Evolutionary conservation across 2,888 invertebrate genomes (phyloP), one percentile per base, ranked within the genome.

Genomic region (Drosophila merina): DNA sequence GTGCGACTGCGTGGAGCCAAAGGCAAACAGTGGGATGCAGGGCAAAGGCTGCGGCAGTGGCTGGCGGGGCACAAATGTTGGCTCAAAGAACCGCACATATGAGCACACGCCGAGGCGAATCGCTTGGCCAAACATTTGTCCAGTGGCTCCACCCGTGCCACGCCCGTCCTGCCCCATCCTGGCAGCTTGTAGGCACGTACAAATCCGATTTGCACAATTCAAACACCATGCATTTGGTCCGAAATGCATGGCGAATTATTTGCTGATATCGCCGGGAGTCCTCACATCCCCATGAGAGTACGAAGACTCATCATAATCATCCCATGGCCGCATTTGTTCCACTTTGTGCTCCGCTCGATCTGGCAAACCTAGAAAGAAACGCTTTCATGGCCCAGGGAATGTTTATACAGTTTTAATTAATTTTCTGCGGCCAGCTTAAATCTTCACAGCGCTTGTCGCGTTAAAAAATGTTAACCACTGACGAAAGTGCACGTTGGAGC

Each of bases 191-290:
- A 69, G 75, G 70, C 88, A 86, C 87, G 85, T 86, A 76, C 76
- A 81, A 84, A 86, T 88, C 79, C 85, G 85, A 88, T 86, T 88
- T 86, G 66, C 88, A 76, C 88, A 86, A 86, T 85, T 81, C 87
- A 88, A 86, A 84, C 88, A 88, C 75, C 81, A 69, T 71, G 67
- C 54, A 76, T 83, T 83, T 80, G 62, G 36, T 68, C 55, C 62
- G 38, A 57, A 71, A 73, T 70, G 70, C 73, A 83, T 67, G 57
- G 70, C 66, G 78, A 75, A 70, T 71, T 80, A 76, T 83, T 88
- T 88, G 86, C 68, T 50, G 49, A 66, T 73, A 82, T 64, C 73
- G 63, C 68, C 62, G 66, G 49, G 56, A 80, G 56, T 56, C 54
- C 47, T 62, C 40, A 20, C 57, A 59, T 33, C 44, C 42, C 20